Base-by-base conservation (phyloP, 1,140 invertebrate species). In the Ganaspis sp. region DNA sequence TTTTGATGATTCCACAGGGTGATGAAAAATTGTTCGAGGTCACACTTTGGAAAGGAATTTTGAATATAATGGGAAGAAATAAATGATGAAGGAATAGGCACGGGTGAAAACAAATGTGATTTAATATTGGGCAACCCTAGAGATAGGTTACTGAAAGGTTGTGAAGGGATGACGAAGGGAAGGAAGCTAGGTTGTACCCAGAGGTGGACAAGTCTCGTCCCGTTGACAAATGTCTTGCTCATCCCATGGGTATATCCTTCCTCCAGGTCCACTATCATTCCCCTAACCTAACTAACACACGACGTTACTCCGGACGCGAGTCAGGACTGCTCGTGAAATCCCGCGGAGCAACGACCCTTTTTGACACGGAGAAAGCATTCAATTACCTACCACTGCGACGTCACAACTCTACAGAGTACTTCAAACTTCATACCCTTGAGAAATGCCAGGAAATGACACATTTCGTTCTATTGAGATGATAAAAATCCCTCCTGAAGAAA, bases 181-280 rank as follows among this genome's bases (percentile, higher is more conserved):
- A 53, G n/a, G 19, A n/a, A 23, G 17, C 40, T 72, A 17, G 71
- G 45, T 72, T 37, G 70, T 53, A 74, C 79, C 78, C 80, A 78
- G 84, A 79, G 85, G 82, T 84, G 79, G 87, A 86, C 87, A 84
- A 81, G 85, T 89, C 85, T 89, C 88, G 86, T 89, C 87, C 84
- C 84, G 85, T 90, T 91, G 89, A 90, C 89, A 90, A 91, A 90
- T 90, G 89, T 90, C 89, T 87, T 82, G 81, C 80, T 85, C 85
- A 84, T 90, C 88, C 88, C 86, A 71, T 84, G 89, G 87, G 89
- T 76, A 85, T 82, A 79, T 75, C 81, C 81, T 78, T 53, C 76
- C 75, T 75, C 73, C 72, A 64, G 75, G 73, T 81, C 74, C 78
- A 76, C 58, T 78, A 77, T 84, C 86, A 83, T 87, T 85, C 85